Evolutionary conservation across 2,113 vertebrate species (phyloP).

Genomic region (Mugil cephalus): DNA sequence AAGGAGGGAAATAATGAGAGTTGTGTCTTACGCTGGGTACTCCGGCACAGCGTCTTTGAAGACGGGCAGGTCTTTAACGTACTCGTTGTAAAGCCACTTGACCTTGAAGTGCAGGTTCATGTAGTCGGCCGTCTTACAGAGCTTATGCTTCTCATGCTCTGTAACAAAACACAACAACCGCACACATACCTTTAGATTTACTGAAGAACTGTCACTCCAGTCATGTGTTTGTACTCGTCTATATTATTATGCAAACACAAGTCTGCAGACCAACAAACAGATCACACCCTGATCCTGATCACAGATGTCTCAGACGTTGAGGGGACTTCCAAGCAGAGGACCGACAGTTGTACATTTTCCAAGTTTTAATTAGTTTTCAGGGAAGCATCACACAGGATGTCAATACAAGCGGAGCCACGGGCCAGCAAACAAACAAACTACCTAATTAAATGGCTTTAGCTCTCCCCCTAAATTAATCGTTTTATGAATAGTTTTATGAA

Average conservation of each 20-base stretch:
- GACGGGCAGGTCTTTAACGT: slow-evolving; percentile 88
- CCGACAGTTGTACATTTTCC: background rate
- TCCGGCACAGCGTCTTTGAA: slow-evolving; percentile 89
- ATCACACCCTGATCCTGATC: too few relatives aligned
- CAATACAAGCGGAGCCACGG: too few relatives aligned
- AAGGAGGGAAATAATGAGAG: background rate
- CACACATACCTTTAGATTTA: background rate
- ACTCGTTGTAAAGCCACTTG: slow-evolving; percentile 98
- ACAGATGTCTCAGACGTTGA: background rate
- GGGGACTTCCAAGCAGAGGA: background rate
- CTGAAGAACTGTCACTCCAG: too few relatives aligned
- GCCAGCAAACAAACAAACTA: background rate
- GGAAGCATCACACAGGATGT: background rate
- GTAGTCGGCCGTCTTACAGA: slow-evolving; percentile 96
- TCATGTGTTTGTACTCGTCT: too few relatives aligned
- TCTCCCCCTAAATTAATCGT: too few relatives aligned
- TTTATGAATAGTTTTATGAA: too few relatives aligned
- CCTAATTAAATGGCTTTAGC: too few relatives aligned
- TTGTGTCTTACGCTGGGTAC: slow-evolving; percentile 91
- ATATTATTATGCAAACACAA: background rate
- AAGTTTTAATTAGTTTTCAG: background rate
- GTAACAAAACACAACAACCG: slow-evolving; percentile 13
- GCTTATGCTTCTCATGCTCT: slow-evolving; percentile 94
- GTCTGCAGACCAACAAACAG: too few relatives aligned
- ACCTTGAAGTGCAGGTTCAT: slow-evolving; percentile 99